Conservation (phyloP, 2,888 invertebrate genomes). For the Eustalomyia histrio region DNA sequence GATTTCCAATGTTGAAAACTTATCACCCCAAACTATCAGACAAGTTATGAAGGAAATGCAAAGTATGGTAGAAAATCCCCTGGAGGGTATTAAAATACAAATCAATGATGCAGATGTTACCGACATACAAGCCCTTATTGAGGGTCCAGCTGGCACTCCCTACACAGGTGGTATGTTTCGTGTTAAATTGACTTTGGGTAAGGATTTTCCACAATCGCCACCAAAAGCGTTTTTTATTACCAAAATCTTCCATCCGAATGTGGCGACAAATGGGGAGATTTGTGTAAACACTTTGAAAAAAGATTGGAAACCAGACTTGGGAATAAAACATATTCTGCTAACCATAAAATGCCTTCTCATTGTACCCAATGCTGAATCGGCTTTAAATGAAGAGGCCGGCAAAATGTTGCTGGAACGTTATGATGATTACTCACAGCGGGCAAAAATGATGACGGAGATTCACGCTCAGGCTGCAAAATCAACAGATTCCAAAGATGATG, state of each 20-base stretch:
- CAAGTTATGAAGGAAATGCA: conserved; percentile 93
- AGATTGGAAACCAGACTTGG: conserved; percentile 97
- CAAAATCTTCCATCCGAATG: conserved; percentile 98
- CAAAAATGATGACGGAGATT: conserved; percentile 94
- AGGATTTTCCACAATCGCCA: conserved; percentile 94
- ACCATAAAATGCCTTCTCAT: conserved; percentile 97
- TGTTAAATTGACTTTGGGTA: conserved; percentile 92
- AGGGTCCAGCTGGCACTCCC: conserved; percentile 97
- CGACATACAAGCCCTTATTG: conserved; percentile 94
- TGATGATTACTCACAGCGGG: conserved; percentile 93
- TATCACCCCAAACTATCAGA: conserved; percentile 94
- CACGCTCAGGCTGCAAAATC: conserved; percentile 86
- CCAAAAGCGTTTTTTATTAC: conserved; percentile 96
- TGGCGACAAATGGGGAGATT: conserved; percentile 95
- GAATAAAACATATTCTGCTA: conserved; percentile 95
- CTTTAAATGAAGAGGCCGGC: conserved; percentile 97
- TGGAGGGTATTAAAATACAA: conserved; percentile 94
- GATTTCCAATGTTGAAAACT: conserved; percentile 96
- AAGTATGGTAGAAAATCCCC: conserved; percentile 89
- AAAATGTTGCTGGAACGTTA: conserved; percentile 95
- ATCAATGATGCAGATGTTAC: conserved; percentile 96
- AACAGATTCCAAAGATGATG: conserved; percentile 77
- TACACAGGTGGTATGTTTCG: conserved; percentile 93
- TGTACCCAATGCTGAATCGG: conserved; percentile 98
- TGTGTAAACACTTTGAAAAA: conserved; percentile 97